These are phyloP conservation scores for Trematomus loennbergii DNA, from an alignment of 2,113 vertebrate species.

Conservation along the genomic window DNA sequence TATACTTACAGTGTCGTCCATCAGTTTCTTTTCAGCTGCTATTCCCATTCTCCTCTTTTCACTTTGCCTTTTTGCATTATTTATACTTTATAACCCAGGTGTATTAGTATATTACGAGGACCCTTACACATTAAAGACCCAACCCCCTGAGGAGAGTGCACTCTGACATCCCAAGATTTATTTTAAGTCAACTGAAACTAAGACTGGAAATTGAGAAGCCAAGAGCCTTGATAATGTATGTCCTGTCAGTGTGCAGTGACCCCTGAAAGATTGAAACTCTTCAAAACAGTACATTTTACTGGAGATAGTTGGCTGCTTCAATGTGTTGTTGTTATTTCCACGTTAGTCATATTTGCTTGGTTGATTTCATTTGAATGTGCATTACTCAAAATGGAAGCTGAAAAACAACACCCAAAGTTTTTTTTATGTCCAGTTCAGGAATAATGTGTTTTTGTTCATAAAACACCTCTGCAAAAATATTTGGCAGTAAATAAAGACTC, in stretches of 20 bases:
- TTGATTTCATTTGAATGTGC: background rate
- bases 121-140: background rate
- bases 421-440: background rate
- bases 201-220: slow-evolving; percentile 27
- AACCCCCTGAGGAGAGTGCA: slow-evolving; percentile 6
- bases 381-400: background rate
- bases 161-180: slow-evolving; percentile 6
- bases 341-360: too few species aligned
- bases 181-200: slow-evolving; percentile 34
- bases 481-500: background rate
- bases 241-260: slow-evolving; percentile 22
- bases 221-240: slow-evolving; percentile 32
- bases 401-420: background rate
- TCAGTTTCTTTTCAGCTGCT: slow-evolving; percentile 37
- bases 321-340: background rate
- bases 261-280: slow-evolving; percentile 35
- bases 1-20: slow-evolving; percentile 11
- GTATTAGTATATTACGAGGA: background rate
- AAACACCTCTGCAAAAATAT: background rate
- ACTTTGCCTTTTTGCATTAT: background rate
- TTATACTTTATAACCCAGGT: background rate
- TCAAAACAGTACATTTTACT: slow-evolving; percentile 9
- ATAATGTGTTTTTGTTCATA: background rate
- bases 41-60: background rate
- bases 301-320: background rate